Evolutionary conservation across 30 jellyfish, hydroid and myxozoan genomes (phyloP).

Genomic region (Aurelia aurita): DNA sequence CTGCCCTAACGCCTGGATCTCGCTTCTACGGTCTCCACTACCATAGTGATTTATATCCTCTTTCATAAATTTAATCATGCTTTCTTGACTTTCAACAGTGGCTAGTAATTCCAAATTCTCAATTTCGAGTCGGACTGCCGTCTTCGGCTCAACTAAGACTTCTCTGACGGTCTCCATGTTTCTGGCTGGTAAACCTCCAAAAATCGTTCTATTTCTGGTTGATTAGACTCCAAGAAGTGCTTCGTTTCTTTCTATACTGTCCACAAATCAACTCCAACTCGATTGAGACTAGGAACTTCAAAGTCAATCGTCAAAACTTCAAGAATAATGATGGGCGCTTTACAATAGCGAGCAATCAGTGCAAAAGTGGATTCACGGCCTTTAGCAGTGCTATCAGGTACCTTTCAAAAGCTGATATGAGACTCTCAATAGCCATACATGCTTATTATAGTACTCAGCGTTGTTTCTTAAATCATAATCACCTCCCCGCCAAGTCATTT

Average conservation of each 20-base stretch:
- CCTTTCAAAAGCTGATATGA: slow-evolving; percentile 53
- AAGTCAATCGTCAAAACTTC: neutral
- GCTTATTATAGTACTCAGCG: slow-evolving; percentile 41
- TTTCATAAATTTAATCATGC: slow-evolving; percentile 75
- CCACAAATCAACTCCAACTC: no score
- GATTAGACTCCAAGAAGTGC: no score
- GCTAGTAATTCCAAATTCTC: slow-evolving; percentile 94
- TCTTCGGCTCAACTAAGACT: slow-evolving; percentile 36
- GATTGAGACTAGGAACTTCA: no score
- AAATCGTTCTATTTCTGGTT: no score
- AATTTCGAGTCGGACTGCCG: slow-evolving; percentile 85
- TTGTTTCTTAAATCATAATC: slow-evolving; percentile 16
- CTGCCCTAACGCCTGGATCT: slow-evolving; percentile 81
- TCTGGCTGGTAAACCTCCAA: neutral
- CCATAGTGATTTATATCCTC: slow-evolving; percentile 77
- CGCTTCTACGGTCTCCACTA: slow-evolving; percentile 72
- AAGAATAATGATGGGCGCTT: neutral
- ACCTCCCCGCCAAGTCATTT: slow-evolving; percentile 48
- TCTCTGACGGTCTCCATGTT: slow-evolving; percentile 28
- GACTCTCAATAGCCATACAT: neutral
- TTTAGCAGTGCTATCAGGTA: neutral
- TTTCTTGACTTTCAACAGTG: slow-evolving; percentile 96
- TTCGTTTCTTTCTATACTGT: no score
- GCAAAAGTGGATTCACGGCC: slow-evolving; percentile 11
- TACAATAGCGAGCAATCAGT: slow-evolving; percentile 33